Evolutionary conservation across 2,888 invertebrate species (phyloP).

Genomic region (Epinotia nisella): DNA sequence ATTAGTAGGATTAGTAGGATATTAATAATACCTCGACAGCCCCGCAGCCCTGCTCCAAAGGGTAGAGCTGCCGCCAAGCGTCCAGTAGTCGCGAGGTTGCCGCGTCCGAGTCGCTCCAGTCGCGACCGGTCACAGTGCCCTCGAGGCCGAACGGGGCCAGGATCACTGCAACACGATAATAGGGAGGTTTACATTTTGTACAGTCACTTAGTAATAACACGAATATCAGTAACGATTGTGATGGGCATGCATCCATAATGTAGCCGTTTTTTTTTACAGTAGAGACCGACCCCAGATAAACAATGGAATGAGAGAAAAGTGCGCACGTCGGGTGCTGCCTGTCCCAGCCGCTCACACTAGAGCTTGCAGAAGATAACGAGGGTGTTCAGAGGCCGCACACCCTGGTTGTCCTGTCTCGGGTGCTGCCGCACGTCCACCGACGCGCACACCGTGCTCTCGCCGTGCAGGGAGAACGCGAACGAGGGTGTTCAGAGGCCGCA

Average conservation of each 20-base stretch:
- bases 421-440: slow-evolving; percentile 98
- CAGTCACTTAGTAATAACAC: background rate
- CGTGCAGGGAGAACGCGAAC: slow-evolving; percentile 99
- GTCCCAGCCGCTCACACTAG: too few relatives aligned
- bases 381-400: too few relatives aligned
- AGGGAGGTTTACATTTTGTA: background rate
- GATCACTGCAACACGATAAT: slow-evolving; percentile 87
- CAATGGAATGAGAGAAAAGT: too few relatives aligned
- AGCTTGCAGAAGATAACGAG: too few relatives aligned
- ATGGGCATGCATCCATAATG: too few relatives aligned
- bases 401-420: too few relatives aligned
- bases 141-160: slow-evolving; percentile 97
- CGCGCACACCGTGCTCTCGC: slow-evolving; percentile 99
- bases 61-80: slow-evolving; percentile 98
- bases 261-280: too few relatives aligned
- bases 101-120: slow-evolving; percentile 88
- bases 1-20: too few relatives aligned
- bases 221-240: too few relatives aligned
- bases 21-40: slow-evolving; percentile 81
- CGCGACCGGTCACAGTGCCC: slow-evolving; percentile 95
- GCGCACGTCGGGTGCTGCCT: too few relatives aligned
- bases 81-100: slow-evolving; percentile 91
- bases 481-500: slow-evolving; percentile 96
- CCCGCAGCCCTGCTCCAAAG: slow-evolving; percentile 87
- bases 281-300: too few relatives aligned